A percentile compares a stretch with the other conserved stretches of the same genome.
phyloP scores from a whole-genome alignment of 2,797 vertebrate genomes.

The Poecilia picta region DNA sequence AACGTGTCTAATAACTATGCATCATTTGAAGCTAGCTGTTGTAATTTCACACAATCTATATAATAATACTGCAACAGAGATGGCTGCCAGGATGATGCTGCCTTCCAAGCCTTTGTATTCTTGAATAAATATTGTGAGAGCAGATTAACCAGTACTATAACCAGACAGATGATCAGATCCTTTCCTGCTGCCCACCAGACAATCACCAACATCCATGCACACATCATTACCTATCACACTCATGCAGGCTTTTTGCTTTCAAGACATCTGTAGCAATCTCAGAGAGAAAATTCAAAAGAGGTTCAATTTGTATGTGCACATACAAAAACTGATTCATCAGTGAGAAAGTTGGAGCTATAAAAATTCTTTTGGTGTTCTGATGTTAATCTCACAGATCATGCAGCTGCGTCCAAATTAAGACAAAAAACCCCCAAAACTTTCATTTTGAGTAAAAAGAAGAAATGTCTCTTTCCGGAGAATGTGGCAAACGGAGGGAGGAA shows the following conservation, averaged over 20 bases:
- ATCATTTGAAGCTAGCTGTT: neutral
- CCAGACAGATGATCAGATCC: conserved; percentile 63
- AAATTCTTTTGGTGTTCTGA: conserved; percentile 22
- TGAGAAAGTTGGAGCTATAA: conserved; percentile 8
- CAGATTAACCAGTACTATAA: conserved; percentile 57
- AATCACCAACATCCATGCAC: conserved; percentile 45
- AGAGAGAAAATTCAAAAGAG: neutral
- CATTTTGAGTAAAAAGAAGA: neutral
- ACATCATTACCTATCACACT: conserved; percentile 3
- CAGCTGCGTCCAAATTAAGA: conserved; percentile 25
- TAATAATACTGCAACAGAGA: conserved; percentile 6
- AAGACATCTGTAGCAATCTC: conserved; percentile 16
- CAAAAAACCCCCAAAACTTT: neutral
- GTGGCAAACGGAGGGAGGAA: conserved; percentile 6
- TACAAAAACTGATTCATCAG: conserved; percentile 1
- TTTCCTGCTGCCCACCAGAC: conserved; percentile 45
- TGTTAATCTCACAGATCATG: conserved; percentile 28
- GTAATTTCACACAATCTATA: neutral
- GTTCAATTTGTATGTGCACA: conserved; percentile 3
- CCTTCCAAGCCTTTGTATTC: conserved; percentile 28
- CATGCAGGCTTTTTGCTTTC: neutral
- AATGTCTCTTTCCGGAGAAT: neutral
- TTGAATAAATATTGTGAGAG: conserved; percentile 62
- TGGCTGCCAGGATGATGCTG: conserved; percentile 24
- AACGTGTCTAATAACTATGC: neutral